These are phyloP conservation scores for Hesperophylax magnus DNA, from an alignment of 1,140 invertebrate species.

Conservation along the genomic window DNA sequence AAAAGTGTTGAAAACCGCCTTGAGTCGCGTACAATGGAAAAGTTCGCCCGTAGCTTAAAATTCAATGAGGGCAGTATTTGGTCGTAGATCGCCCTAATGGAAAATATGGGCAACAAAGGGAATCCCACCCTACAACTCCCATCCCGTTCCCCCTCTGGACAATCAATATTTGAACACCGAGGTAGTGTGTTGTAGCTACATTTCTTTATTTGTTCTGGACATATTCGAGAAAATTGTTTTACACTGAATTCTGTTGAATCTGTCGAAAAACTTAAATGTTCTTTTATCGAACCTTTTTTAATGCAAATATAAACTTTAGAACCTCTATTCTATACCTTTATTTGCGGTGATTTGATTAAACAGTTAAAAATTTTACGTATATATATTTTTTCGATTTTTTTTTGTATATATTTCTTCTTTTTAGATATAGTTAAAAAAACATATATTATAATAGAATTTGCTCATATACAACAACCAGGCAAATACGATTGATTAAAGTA, in stretches of 20 bases:
- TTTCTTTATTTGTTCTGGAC: constrained; percentile 3
- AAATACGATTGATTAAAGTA: no score
- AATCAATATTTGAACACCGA: constrained; percentile 17
- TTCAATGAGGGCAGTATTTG: constrained; percentile 3
- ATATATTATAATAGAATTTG: no score
- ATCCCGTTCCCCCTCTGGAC: background rate
- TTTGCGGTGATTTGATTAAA: no score
- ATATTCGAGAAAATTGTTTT: background rate
- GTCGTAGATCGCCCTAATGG: constrained; percentile 12
- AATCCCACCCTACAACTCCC: background rate
- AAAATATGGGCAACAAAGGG: constrained; percentile 5
- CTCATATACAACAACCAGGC: no score
- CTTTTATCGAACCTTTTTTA: no score
- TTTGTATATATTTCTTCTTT: no score
- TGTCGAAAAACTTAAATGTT: background rate
- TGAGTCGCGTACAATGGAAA: background rate
- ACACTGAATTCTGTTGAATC: background rate
- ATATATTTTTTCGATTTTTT: no score
- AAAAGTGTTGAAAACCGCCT: no score
- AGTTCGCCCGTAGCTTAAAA: background rate
- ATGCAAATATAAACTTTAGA: no score
- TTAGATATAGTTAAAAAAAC: no score
- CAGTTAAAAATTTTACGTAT: no score
- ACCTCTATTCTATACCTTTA: no score
- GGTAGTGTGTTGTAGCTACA: background rate